A percentile compares a stretch with the other conserved stretches of the same genome.
phyloP scores from a whole-genome alignment of 2,113 vertebrate species.

The Coptodon rendalli region DNA sequence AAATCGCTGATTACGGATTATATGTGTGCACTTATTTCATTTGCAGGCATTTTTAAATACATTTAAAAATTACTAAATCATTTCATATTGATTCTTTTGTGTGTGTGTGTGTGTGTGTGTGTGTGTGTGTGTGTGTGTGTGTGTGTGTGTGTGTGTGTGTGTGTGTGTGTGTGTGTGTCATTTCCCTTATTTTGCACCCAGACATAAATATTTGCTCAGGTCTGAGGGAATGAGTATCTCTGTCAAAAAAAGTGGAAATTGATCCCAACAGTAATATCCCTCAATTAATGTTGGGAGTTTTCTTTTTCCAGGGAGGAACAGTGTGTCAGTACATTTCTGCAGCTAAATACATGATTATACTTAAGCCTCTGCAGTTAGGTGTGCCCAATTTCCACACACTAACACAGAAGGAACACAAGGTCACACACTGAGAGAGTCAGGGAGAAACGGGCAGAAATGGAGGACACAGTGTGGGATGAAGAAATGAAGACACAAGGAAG shows the following conservation, averaged over 20 bases:
- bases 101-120: too few relatives aligned
- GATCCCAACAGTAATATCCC: slow-evolving; percentile 69
- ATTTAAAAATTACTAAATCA: too few relatives aligned
- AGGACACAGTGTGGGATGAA: slow-evolving; percentile 41
- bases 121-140: too few relatives aligned
- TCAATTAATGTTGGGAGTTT: slow-evolving; percentile 66
- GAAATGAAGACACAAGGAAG: slow-evolving; percentile 16
- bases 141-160: not conserved
- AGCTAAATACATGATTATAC: slow-evolving; percentile 75
- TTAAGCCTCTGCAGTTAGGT: slow-evolving; percentile 74
- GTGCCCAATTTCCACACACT: slow-evolving; percentile 75
- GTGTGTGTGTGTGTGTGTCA: too few relatives aligned
- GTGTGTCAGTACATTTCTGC: slow-evolving; percentile 67
- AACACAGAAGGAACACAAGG: slow-evolving; percentile 62
- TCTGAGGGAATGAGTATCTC: slow-evolving; percentile 63
- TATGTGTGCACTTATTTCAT: too few relatives aligned
- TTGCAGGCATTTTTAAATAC: too few relatives aligned
- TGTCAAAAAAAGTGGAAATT: slow-evolving; percentile 66
- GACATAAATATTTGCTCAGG: slow-evolving; percentile 68
- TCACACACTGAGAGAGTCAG: slow-evolving; percentile 47
- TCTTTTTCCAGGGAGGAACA: slow-evolving; percentile 69
- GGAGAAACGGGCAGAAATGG: slow-evolving; percentile 32
- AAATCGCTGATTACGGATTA: too few relatives aligned
- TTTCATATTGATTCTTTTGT: too few relatives aligned
- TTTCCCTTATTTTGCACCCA: slow-evolving; percentile 33